These are phyloP conservation scores for Meliscaeva auricollis DNA, from an alignment of 2,888 invertebrate genomes.

Conservation along the genomic window DNA sequence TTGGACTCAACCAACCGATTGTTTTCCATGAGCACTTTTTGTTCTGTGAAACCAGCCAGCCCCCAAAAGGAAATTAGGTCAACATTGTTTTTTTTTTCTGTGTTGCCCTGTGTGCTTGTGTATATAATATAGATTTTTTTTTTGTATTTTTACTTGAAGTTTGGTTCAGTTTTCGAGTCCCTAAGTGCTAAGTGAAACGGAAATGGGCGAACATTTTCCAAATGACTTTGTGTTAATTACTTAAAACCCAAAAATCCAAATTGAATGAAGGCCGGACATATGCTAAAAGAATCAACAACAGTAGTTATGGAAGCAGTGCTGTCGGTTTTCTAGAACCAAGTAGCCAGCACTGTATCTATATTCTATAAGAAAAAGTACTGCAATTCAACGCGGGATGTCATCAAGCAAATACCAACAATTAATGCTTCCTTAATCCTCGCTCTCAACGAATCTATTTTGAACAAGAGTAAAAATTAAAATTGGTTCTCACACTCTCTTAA, in stretches of 20 bases:
- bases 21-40: slow-evolving; percentile 39
- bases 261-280: slow-evolving; percentile 17
- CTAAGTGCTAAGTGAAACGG: slow-evolving; percentile 50
- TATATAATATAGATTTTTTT: neutral
- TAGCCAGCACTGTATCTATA: no score
- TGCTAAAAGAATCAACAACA: neutral
- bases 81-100: slow-evolving; percentile 38
- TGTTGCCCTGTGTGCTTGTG: neutral
- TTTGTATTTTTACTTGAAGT: slow-evolving; percentile 11
- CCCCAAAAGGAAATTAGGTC: slow-evolving; percentile 59
- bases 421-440: no score
- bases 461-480: no score
- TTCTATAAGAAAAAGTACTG: no score
- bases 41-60: slow-evolving; percentile 15
- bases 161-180: slow-evolving; percentile 31
- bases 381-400: no score
- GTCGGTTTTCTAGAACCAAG: no score
- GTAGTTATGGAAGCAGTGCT: neutral
- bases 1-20: slow-evolving; percentile 62
- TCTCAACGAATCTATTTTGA: no score
- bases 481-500: no score
- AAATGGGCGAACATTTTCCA: slow-evolving; percentile 53
- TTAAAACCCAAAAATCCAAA: slow-evolving; percentile 50
- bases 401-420: no score
- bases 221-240: slow-evolving; percentile 59